Evolutionary conservation across 1,140 invertebrate species (phyloP).

Genomic region (Hylyphantes graminicola): DNA sequence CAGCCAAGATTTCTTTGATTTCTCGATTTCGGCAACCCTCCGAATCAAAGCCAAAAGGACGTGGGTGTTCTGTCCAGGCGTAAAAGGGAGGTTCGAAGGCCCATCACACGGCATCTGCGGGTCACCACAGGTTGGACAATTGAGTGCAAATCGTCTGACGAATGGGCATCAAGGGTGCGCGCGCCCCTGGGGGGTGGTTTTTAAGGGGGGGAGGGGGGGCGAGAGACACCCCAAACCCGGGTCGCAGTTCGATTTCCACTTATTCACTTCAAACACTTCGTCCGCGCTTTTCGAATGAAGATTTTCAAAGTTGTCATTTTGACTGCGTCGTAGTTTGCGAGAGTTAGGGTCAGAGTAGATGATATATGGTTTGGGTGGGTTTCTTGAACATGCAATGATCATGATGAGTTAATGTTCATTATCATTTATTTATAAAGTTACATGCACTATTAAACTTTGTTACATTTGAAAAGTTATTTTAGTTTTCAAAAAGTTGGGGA

Average conservation of each 20-base stretch:
- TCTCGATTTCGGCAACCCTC: slow-evolving; percentile 23
- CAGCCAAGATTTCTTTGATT: not conserved
- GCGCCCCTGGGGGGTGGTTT: slow-evolving; percentile 8
- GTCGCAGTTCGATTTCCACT: not conserved
- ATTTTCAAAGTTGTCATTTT: not conserved
- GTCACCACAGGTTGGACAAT: slow-evolving; percentile 48
- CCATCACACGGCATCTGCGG: not conserved
- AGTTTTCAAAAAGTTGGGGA: too few species aligned
- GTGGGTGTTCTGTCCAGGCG: not conserved
- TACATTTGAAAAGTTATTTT: too few species aligned
- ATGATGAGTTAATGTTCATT: too few species aligned
- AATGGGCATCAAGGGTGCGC: slow-evolving; percentile 52
- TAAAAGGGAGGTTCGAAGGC: slow-evolving; percentile 14
- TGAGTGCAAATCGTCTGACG: slow-evolving; percentile 37
- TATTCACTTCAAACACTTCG: slow-evolving; percentile 11
- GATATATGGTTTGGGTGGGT: too few species aligned
- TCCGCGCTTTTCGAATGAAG: not conserved
- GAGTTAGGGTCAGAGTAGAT: not conserved
- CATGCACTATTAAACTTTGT: too few species aligned
- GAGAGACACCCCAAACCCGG: not conserved
- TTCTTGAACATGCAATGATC: too few species aligned
- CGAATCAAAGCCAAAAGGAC: not conserved
- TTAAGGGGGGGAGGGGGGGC: not conserved
- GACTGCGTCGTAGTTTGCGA: not conserved
- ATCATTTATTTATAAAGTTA: too few species aligned